Evolutionary conservation across 2,888 invertebrate genomes (phyloP), one percentile per base, ranked within the genome.

Genomic region (Leptopterna dolabrata): DNA sequence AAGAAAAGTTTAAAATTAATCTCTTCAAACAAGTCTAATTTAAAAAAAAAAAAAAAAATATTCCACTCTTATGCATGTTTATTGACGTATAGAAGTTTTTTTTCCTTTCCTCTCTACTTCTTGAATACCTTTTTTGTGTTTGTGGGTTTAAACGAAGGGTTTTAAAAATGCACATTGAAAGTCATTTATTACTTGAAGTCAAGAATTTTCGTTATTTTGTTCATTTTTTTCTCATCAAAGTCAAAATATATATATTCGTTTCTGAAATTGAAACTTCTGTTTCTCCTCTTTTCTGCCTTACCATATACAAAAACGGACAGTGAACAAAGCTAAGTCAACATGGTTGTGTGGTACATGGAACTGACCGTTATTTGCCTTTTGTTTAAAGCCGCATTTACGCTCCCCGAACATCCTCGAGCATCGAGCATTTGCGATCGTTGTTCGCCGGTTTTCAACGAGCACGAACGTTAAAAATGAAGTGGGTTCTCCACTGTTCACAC

Each of bases 71-170:
- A 24, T 63, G 63, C 63, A 63, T 63, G 63, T 63, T 63, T 63
- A 63, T 63, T 63, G 63, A 24, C 63, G 24, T 63, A 24, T 63
- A 63, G 63, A 63, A 63, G 24, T 63, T 27, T 63, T n/a, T 55
- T 55, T 19, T 4, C 19, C 11, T 63, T 19, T 63, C 19, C 24
- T 63, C 63, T 24, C 63, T 63, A 55, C 16, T 19, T 51, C 63
- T 63, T 27, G 63, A 63, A 7, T 63, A 63, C 24, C 11, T 63
- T 11, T 63, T 63, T 63, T 24, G 24, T 47, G 63, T 63, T 63
- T 63, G 63, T 63, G 63, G 63, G 63, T 63, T 63, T 63, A 63
- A n/a, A 63, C 24, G 24, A 63, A 63, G 63, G 63, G 63, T 63
- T 47, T 63, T 36, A 36, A 24, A 63, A 63, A 4, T 63, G 63